Evolutionary conservation across 2,113 vertebrate genomes (phyloP).

Genomic region (Myotis lucifugus): DNA sequence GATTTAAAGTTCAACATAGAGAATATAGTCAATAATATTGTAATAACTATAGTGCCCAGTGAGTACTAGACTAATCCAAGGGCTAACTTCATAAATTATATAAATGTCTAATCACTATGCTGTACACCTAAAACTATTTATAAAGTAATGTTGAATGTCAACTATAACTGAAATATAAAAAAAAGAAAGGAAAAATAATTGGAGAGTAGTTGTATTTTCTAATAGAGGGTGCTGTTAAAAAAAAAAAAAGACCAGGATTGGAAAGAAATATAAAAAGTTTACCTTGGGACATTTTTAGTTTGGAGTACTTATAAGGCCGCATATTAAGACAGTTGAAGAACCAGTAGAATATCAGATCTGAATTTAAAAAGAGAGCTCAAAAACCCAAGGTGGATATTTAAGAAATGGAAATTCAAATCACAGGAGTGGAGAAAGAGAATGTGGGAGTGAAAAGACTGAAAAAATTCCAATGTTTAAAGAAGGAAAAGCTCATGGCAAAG

Average conservation of each 20-base stretch:
- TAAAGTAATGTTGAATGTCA: background rate
- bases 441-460: background rate
- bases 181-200: background rate
- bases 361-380: background rate
- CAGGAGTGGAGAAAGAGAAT: background rate
- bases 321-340: background rate
- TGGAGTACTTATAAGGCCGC: background rate
- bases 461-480: background rate
- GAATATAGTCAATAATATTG: background rate
- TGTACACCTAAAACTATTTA: background rate
- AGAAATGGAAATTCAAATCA: background rate
- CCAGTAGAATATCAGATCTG: background rate
- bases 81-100: background rate
- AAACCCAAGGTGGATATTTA: background rate
- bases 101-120: background rate
- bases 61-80: background rate
- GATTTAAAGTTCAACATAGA: background rate
- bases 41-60: background rate
- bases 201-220: background rate
- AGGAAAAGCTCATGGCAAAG: too few relatives aligned
- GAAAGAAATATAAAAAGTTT: background rate
- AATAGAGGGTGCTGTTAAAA: background rate
- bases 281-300: background rate
- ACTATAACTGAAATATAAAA: background rate
- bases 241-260: background rate